Evolutionary conservation across 2,113 vertebrate genomes (phyloP).

Genomic region (Mellivora capensis): DNA sequence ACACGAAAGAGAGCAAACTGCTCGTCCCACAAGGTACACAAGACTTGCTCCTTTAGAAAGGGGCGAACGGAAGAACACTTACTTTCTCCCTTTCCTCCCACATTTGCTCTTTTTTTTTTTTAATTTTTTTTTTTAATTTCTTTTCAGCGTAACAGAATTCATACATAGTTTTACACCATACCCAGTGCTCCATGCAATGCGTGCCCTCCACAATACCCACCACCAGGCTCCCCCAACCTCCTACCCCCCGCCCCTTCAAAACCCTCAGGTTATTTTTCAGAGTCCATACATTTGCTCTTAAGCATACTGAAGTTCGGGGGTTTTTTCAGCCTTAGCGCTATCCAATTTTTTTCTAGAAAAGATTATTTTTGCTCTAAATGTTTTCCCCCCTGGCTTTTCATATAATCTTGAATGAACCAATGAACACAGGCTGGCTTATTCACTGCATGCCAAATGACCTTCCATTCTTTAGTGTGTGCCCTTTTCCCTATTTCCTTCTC

Average conservation of each 20-base stretch:
- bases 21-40: background rate
- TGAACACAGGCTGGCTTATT: background rate
- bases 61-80: background rate
- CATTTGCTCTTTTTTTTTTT: background rate
- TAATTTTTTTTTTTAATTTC: too few species aligned
- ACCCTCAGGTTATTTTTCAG: too few species aligned
- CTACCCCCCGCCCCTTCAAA: too few species aligned
- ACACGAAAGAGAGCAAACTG: constrained; percentile 49
- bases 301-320: background rate
- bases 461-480: background rate
- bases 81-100: background rate
- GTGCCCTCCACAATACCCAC: too few species aligned
- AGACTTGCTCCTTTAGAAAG: background rate
- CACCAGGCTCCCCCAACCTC: too few species aligned
- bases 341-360: background rate
- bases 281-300: background rate
- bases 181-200: too few species aligned
- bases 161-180: too few species aligned
- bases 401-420: background rate
- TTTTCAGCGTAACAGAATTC: too few species aligned
- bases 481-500: background rate
- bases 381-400: background rate
- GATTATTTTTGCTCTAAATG: background rate
- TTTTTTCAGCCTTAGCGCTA: background rate
- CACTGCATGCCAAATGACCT: background rate